These are phyloP conservation scores for Xylocopa sonorina DNA, from an alignment of 1,140 invertebrate genomes.

Conservation along the genomic window DNA sequence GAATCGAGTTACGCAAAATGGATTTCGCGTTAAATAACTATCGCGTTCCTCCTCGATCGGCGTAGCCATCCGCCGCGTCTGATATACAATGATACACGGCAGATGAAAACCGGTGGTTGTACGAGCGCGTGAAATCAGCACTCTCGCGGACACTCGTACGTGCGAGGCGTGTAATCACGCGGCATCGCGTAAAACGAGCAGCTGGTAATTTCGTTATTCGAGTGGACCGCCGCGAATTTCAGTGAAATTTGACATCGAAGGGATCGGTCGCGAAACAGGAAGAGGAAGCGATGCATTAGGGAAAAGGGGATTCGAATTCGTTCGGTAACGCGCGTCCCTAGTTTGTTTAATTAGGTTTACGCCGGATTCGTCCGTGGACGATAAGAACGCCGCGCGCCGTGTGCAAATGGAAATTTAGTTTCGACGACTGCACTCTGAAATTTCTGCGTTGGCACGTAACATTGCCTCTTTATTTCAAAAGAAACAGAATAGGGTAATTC, in stretches of 20 bases:
- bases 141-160: not conserved
- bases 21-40: conserved; percentile 78
- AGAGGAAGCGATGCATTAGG: not conserved
- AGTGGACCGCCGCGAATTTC: not conserved
- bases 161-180: too few relatives aligned
- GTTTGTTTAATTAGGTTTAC: conserved; percentile 48
- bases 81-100: too few relatives aligned
- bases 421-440: not conserved
- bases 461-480: not conserved
- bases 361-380: not conserved
- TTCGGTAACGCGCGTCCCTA: conserved; percentile 9
- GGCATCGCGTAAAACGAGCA: not conserved
- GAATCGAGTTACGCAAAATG: conserved; percentile 77
- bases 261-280: not conserved
- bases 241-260: conserved; percentile 6
- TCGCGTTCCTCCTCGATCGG: conserved; percentile 45
- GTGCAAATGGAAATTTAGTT: conserved; percentile 17
- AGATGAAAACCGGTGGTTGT: too few relatives aligned
- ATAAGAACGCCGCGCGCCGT: not conserved
- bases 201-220: not conserved
- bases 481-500: too few relatives aligned
- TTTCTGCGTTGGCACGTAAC: not conserved
- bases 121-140: not conserved
- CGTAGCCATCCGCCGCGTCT: too few relatives aligned
- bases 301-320: not conserved